These are phyloP conservation scores for Pangasius krempfi DNA, from an alignment of 2,797 vertebrate genomes.

Conservation along the genomic window DNA sequence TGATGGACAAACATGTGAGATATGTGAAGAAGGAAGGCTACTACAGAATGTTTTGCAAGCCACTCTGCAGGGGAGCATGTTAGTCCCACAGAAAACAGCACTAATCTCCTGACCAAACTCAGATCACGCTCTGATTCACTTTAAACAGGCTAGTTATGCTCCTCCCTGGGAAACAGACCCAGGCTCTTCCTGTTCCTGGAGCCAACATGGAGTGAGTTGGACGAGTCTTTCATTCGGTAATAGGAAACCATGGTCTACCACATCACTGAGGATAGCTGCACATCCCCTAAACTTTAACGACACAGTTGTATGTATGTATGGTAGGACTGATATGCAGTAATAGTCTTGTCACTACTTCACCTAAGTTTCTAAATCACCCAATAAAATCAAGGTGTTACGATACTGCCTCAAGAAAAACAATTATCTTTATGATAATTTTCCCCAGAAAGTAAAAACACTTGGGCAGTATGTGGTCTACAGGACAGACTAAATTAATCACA, in stretches of 20 bases:
- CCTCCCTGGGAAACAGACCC: conserved; percentile 60
- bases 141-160: conserved; percentile 61
- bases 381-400: background rate
- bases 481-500: background rate
- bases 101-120: conserved; percentile 42
- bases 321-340: background rate
- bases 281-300: background rate
- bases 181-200: background rate
- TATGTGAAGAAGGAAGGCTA: background rate
- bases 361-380: background rate
- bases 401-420: background rate
- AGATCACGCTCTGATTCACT: conserved; percentile 69
- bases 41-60: background rate
- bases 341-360: conserved; percentile 4
- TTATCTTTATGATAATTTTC: background rate
- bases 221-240: conserved; percentile 1
- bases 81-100: background rate
- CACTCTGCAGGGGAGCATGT: background rate
- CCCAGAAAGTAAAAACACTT: background rate
- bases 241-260: conserved; percentile 1
- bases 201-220: background rate
- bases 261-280: background rate
- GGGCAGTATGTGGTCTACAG: background rate
- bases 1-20: background rate
- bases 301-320: background rate